Evolutionary conservation across 2,797 vertebrate species (phyloP), one percentile per base, ranked within the genome.

Genomic region (Darevskia nairensis): DNA sequence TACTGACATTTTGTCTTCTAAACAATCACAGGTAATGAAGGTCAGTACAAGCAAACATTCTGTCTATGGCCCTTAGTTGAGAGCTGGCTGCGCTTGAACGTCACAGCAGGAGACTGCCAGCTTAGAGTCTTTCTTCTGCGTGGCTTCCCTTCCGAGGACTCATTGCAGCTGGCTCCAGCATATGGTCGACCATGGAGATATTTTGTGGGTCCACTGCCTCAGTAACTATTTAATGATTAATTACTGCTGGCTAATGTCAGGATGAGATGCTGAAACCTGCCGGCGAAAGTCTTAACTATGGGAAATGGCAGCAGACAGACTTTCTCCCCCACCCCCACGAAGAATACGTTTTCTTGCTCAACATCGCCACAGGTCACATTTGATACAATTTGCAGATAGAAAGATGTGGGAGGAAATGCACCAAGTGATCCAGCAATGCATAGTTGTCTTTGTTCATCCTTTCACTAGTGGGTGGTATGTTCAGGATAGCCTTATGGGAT

Each of bases 161-260:
- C 86, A 87, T 95, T 96, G 95, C 97, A 97, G 96, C 96, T 97
- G 97, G 95, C 94, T 95, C 87, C 86, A 93, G 96, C 97, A 97
- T 97, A 97, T 97, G 97, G 96, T 93, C 86, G 89, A 95, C 91
- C 92, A 95, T 91, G 95, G 95, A 96, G 95, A 94, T 96, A 94
- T 95, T 96, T 96, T 96, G 94, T 90, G 89, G 95, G 95, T 96
- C 94, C 94, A 92, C 93, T 96, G 94, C 94, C 94, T 96, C 95
- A 94, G 85, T 96, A 93, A 92, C 96, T 94, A 90, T 94, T 96
- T 96, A 96, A 96, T 97, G 97, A 97, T 96, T 96, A 96, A 96
- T 97, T 97, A 97, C 96, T 93, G 94, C 94, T 89, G 95, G 93
- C 94, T 95, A 93, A 95, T 97, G 96, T 96, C 96, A 95, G 94